These are phyloP conservation scores for Drosophila lacicola DNA, from an alignment of 2,888 invertebrate species.

Conservation along the genomic window DNA sequence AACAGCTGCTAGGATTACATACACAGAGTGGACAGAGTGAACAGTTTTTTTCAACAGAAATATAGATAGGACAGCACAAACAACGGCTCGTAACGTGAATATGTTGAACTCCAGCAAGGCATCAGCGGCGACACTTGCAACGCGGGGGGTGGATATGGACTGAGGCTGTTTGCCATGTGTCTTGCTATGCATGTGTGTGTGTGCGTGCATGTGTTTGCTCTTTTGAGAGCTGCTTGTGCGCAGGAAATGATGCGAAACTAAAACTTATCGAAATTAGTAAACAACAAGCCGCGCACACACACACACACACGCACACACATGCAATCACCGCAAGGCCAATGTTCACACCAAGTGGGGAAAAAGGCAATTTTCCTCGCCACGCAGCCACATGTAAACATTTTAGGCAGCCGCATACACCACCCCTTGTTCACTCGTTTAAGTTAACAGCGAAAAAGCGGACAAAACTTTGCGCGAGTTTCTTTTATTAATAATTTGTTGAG, in stretches of 20 bases:
- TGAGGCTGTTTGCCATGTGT: constrained; percentile 58
- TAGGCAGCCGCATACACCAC: constrained; percentile 23
- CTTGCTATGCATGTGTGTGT: constrained; percentile 25
- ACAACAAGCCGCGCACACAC: constrained; percentile 41
- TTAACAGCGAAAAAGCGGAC: constrained; percentile 53
- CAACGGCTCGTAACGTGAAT: constrained; percentile 2
- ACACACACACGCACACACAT: constrained; percentile 22
- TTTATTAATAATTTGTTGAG: constrained; percentile 58
- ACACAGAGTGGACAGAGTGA: constrained; percentile 45
- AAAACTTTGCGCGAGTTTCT: constrained; percentile 48
- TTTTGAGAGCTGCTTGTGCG: constrained; percentile 56
- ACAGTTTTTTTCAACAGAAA: constrained; percentile 20
- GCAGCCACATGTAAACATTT: constrained; percentile 73
- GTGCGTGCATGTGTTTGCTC: constrained; percentile 41
- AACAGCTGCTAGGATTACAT: constrained; percentile 53
- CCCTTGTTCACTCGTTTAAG: constrained; percentile 1
- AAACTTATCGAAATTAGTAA: constrained; percentile 73
- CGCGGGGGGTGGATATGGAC: constrained; percentile 68
- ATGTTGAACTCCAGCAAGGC: constrained; percentile 31
- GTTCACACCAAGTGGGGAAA: constrained; percentile 64
- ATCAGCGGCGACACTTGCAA: constrained; percentile 35
- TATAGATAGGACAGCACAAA: constrained; percentile 12
- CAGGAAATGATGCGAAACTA: constrained; percentile 71
- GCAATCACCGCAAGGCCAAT: constrained; percentile 62
- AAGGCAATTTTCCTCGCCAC: constrained; percentile 63